A percentile compares a stretch with the other conserved stretches of the same genome.
phyloP scores from a whole-genome alignment of 2,797 vertebrate species.

The Sebastes hubbsi region DNA sequence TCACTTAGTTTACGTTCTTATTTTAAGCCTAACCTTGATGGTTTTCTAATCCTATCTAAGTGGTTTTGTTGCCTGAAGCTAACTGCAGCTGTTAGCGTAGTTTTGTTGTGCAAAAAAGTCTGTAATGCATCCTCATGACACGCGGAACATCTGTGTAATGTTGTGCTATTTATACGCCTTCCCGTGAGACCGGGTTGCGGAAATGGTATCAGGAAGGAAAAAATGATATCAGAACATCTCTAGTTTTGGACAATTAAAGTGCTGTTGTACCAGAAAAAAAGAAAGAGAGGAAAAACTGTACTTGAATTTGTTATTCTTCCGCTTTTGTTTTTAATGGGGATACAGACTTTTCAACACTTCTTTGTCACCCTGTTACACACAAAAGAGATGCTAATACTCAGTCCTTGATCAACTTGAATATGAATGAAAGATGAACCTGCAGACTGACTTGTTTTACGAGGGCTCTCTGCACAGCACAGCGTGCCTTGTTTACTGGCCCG shows the following conservation, averaged over 20 bases:
- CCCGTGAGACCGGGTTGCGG: too few species aligned
- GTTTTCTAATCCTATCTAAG: too few species aligned
- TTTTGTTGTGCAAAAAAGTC: too few species aligned
- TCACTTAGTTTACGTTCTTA: too few species aligned
- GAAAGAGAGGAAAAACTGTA: not conserved
- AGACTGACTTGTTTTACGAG: slow-evolving; percentile 6
- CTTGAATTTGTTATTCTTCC: not conserved
- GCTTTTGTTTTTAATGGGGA: not conserved
- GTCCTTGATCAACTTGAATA: slow-evolving; percentile 1
- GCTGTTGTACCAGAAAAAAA: not conserved
- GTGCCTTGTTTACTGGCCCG: slow-evolving; percentile 21
- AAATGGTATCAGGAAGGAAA: too few species aligned
- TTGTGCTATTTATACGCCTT: too few species aligned
- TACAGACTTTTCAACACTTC: not conserved
- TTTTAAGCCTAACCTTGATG: too few species aligned
- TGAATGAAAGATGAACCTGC: slow-evolving; percentile 6
- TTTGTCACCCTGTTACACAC: not conserved
- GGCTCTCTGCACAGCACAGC: not conserved
- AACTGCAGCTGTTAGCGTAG: too few species aligned
- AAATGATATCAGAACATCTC: too few species aligned
- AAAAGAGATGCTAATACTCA: not conserved
- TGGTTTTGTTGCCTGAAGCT: too few species aligned
- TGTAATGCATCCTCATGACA: too few species aligned
- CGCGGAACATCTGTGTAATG: too few species aligned
- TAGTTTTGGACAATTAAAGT: not conserved